Conservation (phyloP, 2,113 vertebrate genomes). For the Vanacampus margaritifer region DNA sequence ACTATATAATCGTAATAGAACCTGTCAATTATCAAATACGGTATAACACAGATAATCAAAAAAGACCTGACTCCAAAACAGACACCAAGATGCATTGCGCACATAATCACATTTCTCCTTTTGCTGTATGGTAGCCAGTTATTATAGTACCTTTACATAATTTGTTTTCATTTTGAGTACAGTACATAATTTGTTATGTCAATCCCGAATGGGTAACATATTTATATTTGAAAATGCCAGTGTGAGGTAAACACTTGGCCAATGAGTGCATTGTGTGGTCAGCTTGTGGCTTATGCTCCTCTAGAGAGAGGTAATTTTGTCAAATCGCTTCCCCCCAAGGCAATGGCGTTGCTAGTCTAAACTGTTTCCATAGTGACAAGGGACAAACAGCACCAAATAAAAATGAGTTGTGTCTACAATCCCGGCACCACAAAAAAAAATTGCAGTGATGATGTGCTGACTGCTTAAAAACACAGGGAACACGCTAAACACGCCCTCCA, state of each 20-base stretch:
- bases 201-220: neutral
- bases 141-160: too few species aligned
- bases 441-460: neutral
- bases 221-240: neutral
- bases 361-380: conserved; percentile 50
- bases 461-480: too few species aligned
- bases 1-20: too few species aligned
- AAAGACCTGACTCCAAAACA: neutral
- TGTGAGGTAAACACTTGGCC: conserved; percentile 21
- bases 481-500: too few species aligned
- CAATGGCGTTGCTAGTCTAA: conserved; percentile 30
- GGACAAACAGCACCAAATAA: conserved; percentile 59
- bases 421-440: conserved; percentile 26
- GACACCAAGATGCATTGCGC: neutral
- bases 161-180: neutral
- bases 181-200: neutral
- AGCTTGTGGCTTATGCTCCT: conserved; percentile 15
- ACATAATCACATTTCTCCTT: neutral
- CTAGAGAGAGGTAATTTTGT: conserved; percentile 16
- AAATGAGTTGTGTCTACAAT: conserved; percentile 14
- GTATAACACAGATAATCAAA: neutral
- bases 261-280: conserved; percentile 27
- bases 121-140: neutral
- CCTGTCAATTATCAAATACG: neutral
- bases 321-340: conserved; percentile 22